Evolutionary conservation across 1,140 invertebrate genomes (phyloP), one percentile per base, ranked within the genome.

Genomic region (Mamestra configurata): DNA sequence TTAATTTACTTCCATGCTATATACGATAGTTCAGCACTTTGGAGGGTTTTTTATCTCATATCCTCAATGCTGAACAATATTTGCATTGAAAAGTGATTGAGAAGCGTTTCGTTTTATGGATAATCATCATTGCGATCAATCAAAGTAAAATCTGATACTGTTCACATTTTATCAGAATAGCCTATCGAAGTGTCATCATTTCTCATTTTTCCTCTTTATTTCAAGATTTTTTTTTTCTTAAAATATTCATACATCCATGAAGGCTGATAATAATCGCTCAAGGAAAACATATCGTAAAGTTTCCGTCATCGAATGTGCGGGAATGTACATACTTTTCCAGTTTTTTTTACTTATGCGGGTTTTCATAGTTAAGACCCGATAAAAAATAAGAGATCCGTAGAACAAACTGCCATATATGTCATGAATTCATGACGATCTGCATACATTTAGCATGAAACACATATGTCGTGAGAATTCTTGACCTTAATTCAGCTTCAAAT

Each of bases 81-180:
- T 18, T 35, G 7, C 7, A 18, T 5, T 7, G 51, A 35, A 37
- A 8, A 64, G n/a, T 37, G 18, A 37, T 64, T 20, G 35, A 64
- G 35, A 37, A n/a, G 5, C 10, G 31, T 11, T 35, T 27, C 7
- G 27, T 35, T 31, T n/a, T 61, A 3, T 61, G 27, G 18, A 6
- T 59, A 7, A 61, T 61, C 27, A 35, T 53, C 51, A 10, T 22
- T 11, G 20, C 24, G 11, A 64, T 64, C 59, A 64, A 64, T 64
- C 59, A 40, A 57, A 18, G 31, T 18, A 18, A 7, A 61, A 18
- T 61, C 59, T 64, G 59, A 64, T 40, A 64, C 3, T 64, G 35
- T 35, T 18, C 31, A 61, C 7, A 20, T 5, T 11, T 37, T 64
- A 37, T 64, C 59, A 40, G 15, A 15, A 40, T 6, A 11, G 31